These are phyloP conservation scores for Galendromus occidentalis DNA, from an alignment of 1,140 invertebrate genomes.

Conservation along the genomic window DNA sequence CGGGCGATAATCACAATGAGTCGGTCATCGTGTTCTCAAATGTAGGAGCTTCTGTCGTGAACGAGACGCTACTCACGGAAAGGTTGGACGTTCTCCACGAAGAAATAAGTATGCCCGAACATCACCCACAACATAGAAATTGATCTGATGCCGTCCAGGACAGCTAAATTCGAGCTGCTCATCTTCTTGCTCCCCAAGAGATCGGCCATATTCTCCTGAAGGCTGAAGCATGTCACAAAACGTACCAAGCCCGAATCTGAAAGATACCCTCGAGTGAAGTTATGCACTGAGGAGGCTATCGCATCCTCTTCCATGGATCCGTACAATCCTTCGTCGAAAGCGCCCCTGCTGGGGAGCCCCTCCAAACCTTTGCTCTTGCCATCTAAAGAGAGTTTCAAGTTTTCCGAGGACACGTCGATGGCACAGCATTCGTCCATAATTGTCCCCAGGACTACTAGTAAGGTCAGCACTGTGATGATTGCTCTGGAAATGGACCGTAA, in stretches of 20 bases:
- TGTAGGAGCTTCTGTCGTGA: background rate
- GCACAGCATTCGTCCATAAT: no score
- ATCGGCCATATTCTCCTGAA: background rate
- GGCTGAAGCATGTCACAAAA: background rate
- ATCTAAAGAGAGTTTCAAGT: no score
- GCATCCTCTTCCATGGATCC: no score
- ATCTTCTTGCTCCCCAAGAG: background rate
- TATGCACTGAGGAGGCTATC: no score
- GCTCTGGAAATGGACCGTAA: no score
- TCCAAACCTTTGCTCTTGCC: no score
- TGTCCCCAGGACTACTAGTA: no score
- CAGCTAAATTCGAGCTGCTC: background rate
- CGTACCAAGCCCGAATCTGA: conserved; percentile 1
- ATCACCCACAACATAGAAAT: conserved; percentile 7
- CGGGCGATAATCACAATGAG: background rate
- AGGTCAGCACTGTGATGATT: no score
- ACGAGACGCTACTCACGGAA: background rate
- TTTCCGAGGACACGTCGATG: no score
- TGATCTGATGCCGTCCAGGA: background rate
- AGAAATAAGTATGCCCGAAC: conserved; percentile 10
- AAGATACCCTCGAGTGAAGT: no score
- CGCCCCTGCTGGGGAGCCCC: no score
- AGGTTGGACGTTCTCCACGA: conserved; percentile 1
- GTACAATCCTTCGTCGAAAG: no score
- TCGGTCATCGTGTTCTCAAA: background rate